Evolutionary conservation across 2,797 vertebrate genomes (phyloP), one percentile per base, ranked within the genome.

Genomic region (Acrocephalus scirpaceus): DNA sequence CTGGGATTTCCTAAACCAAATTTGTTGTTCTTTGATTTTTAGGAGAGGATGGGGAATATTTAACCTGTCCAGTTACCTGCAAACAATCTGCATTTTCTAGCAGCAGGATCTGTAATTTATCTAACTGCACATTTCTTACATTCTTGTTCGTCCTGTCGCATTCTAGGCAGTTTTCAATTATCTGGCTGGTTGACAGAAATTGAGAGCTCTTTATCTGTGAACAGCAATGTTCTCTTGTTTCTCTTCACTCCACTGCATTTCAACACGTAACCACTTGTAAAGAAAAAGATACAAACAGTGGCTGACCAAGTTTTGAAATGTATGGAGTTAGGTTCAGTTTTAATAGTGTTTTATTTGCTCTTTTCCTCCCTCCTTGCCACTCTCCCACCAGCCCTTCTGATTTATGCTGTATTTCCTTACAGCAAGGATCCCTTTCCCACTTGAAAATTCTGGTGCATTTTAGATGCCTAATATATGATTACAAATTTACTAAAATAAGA

Each of bases 191-290:
- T 94, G 92, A 92, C 86, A 92, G 90, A 73, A 86, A 64, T 7
- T 9, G 74, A 96, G 86, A 86, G 67, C 13, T 80, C 26, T 88
- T 96, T 91, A 92, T 96, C 91, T 93, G 12, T 14, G 45, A 86
- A 78, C 73, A 95, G 82, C 69, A 72, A 5, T 51, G 71, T 86
- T 94, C 76, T 90, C 61, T 73, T 91, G 86, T 93, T 96, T 95
- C 71, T 95, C 40, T 83, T 88, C 83, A n/a, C 67, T 44, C 38
- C 26, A 12, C 72, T 94, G 70, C 78, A 18, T 90, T 84, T 94
- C 74, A 83, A 50, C 38, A n/a, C 12, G 32, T 73, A 92, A 81
- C 50, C n/a, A 57, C 79, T 90, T 92, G 47, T 75, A 62, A 92
- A 85, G 32, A 38, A 42, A 45, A 76, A 74, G 58, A 66, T 54